Evolutionary conservation across 2,113 vertebrate species (phyloP).

Genomic region (Pholis gunnellus): DNA sequence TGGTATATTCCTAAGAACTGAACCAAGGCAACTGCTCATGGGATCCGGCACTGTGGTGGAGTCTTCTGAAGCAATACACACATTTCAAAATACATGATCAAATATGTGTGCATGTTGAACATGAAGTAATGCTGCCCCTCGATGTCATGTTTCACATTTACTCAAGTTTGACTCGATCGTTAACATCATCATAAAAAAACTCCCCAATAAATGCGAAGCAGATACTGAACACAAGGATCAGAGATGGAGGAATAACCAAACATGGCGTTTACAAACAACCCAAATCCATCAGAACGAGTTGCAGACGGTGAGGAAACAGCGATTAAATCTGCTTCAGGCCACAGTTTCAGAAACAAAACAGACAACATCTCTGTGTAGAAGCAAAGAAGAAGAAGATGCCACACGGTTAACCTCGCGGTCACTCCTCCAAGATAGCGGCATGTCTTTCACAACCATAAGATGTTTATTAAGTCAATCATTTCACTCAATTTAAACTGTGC

Average conservation of each 20-base stretch:
- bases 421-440: rapidly evolving
- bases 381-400: background rate
- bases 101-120: too few relatives aligned
- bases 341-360: conserved; percentile 14
- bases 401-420: conserved; percentile 6
- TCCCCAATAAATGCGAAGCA: background rate
- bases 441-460: background rate
- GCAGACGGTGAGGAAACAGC: conserved; percentile 1
- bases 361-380: background rate
- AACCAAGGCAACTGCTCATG: background rate
- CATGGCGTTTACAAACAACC: background rate
- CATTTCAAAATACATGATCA: background rate
- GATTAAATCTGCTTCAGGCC: background rate
- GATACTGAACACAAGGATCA: background rate
- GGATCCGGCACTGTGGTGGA: too few relatives aligned
- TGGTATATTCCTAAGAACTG: background rate
- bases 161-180: too few relatives aligned
- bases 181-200: background rate
- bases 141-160: too few relatives aligned
- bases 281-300: background rate
- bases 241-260: background rate
- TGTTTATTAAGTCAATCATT: too few relatives aligned
- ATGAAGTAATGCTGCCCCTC: too few relatives aligned
- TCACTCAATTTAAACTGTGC: too few relatives aligned
- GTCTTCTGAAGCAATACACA: background rate